A percentile compares a stretch with the other conserved stretches of the same genome.
Evolutionary conservation across 2,888 invertebrate genomes (phyloP).

Genomic region (Napeogenes inachia): DNA sequence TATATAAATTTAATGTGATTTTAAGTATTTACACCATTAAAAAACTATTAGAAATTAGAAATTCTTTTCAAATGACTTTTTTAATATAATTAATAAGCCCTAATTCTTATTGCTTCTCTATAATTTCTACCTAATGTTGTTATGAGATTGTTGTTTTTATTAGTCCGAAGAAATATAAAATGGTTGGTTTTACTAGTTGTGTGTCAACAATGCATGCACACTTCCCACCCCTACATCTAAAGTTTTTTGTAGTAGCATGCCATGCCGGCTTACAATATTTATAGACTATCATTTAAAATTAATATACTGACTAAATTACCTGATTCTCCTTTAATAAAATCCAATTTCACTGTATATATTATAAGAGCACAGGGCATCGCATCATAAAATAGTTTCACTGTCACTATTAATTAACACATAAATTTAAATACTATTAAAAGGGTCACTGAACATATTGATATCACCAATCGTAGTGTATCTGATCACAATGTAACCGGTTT

Average conservation of each 20-base stretch:
- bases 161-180: constrained; percentile 24
- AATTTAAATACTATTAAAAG: constrained; percentile 44
- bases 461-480: constrained; percentile 49
- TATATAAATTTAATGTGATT: not conserved
- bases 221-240: constrained; percentile 60
- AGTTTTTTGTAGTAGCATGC: constrained; percentile 50
- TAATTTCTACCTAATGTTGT: not conserved
- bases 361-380: constrained; percentile 49
- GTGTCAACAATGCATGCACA: constrained; percentile 67
- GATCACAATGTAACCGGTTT: constrained; percentile 66
- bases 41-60: not conserved
- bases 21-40: not conserved
- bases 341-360: constrained; percentile 45
- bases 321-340: constrained; percentile 51
- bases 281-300: constrained; percentile 28
- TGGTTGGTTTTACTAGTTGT: constrained; percentile 43
- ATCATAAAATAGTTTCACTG: constrained; percentile 38
- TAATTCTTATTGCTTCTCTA: not conserved
- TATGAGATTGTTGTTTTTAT: not conserved
- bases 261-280: constrained; percentile 41
- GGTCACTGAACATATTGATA: constrained; percentile 53
- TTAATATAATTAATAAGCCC: not conserved
- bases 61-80: not conserved
- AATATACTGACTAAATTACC: constrained; percentile 52
- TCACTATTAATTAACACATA: constrained; percentile 41